Evolutionary conservation across 2,113 vertebrate species (phyloP).

Genomic region (Siphamia tubifer): DNA sequence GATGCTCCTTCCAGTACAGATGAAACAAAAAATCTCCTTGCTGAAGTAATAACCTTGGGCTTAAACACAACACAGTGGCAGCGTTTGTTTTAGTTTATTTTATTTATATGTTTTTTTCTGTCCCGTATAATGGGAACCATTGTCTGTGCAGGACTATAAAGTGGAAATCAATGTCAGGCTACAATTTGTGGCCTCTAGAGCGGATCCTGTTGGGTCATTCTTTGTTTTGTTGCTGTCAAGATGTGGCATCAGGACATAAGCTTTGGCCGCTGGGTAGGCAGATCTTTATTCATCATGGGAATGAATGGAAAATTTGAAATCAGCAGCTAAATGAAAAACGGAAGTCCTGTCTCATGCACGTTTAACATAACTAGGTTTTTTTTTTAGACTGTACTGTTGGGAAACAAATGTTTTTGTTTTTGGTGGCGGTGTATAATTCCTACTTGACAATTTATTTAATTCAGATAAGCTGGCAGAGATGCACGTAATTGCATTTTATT

Average conservation of each 20-base stretch:
- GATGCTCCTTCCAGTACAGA: constrained; percentile 27
- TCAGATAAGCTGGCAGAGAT: too few relatives aligned
- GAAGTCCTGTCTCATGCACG: too few relatives aligned
- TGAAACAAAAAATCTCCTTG: constrained; percentile 49
- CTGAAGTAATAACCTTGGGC: constrained; percentile 50
- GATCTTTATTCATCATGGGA: neutral
- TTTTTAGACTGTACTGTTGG: too few relatives aligned
- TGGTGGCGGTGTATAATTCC: too few relatives aligned
- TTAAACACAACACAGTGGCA: constrained; percentile 42
- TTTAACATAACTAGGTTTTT: too few relatives aligned
- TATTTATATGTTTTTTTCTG: constrained; percentile 52
- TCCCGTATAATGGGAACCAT: constrained; percentile 43
- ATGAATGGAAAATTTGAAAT: too few relatives aligned
- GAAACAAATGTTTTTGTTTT: too few relatives aligned
- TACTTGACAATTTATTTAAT: too few relatives aligned
- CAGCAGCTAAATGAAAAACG: neutral
- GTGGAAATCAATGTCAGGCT: constrained; percentile 66
- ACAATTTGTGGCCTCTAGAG: constrained; percentile 53
- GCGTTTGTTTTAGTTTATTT: constrained; percentile 59
- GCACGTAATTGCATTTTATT: too few relatives aligned
- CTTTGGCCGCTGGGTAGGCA: neutral
- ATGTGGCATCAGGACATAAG: neutral
- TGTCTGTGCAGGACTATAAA: constrained; percentile 55
- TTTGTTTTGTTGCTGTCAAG: constrained; percentile 6
- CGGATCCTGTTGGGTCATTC: constrained; percentile 53